Base-by-base conservation (phyloP, 2,888 invertebrate species). In the Napeogenes inachia region DNA sequence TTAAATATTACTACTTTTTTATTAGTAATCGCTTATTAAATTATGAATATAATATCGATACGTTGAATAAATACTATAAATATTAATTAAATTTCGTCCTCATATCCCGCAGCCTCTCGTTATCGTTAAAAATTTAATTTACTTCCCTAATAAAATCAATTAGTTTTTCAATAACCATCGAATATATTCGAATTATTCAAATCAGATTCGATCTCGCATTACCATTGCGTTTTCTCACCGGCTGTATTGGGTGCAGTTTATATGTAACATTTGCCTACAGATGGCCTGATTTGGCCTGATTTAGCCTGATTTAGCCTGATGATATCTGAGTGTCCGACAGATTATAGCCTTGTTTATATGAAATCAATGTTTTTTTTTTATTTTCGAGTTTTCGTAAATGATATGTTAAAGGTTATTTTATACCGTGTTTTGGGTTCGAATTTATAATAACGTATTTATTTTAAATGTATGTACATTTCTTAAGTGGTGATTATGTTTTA, bases 281-380 rank as follows among this genome's bases (percentile, higher is more conserved):
- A 66, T 59, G 63, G 62, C 67, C 64, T 66, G 64, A 66, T 65
- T 64, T 62, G 45, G 45, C 45, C 54, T 60, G 57, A 63, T 61
- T 56, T 60, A 46, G 46, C 35, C 58, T 53, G 56, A 61, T 64
- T n/a, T 55, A n/a, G 35, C 30, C 12, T 50, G 56, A 56, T 47
- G 38, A 54, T 46, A n/a, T 45, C 45, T 45, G 54, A 30, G 55
- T 38, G 33, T 33, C 30, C 45, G 45, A 56, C 30, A 5, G 50
- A 61, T 66, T 66, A 66, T 54, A 56, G 45, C 38, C 32, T 57
- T 66, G 57, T 66, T 66, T 63, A 63, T 63, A 59, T 57, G 66
- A 54, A 63, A 59, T 47, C 10, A 50, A 54, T 50, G 57, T 53
- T 47, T 54, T 59, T 47, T 55, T 59, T 57, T 50, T 35, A 38